These are phyloP conservation scores for Cyanistes caeruleus DNA, from an alignment of 2,113 vertebrate species.

Conservation along the genomic window DNA sequence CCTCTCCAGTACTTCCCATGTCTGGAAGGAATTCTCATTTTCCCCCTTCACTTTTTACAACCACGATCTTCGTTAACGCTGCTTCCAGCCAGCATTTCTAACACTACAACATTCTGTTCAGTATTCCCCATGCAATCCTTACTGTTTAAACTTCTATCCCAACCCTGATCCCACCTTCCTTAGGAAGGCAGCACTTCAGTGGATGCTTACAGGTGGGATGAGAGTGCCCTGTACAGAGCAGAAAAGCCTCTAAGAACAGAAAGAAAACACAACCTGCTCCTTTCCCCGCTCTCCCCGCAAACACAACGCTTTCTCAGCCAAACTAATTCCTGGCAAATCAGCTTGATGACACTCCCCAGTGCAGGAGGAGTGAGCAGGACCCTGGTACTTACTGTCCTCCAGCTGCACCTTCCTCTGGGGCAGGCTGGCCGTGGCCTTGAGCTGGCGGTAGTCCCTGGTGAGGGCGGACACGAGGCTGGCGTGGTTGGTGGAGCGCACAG, in stretches of 20 bases:
- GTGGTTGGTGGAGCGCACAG: slow-evolving; percentile 89
- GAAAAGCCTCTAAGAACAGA: neutral
- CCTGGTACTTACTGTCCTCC: slow-evolving; percentile 82
- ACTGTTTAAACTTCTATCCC: neutral
- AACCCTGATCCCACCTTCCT: neutral
- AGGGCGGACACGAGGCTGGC: slow-evolving; percentile 88
- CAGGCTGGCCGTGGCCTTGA: slow-evolving; percentile 80
- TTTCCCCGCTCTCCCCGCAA: accelerated
- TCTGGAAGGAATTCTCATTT: neutral
- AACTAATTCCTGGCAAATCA: neutral
- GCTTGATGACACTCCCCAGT: neutral
- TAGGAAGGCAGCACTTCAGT: neutral
- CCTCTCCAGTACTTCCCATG: neutral
- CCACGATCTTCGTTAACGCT: accelerated
- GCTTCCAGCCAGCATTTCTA: neutral
- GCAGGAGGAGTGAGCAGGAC: neutral
- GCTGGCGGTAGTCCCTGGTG: slow-evolving; percentile 86
- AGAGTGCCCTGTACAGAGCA: neutral
- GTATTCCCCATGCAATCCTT: neutral
- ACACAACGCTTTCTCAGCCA: accelerated
- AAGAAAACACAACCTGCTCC: neutral
- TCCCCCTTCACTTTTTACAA: neutral
- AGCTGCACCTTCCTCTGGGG: slow-evolving; percentile 83
- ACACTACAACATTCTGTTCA: neutral
- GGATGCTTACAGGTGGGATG: neutral